Conservation (phyloP, 2,797 vertebrate species). For the Esox lucius region DNA sequence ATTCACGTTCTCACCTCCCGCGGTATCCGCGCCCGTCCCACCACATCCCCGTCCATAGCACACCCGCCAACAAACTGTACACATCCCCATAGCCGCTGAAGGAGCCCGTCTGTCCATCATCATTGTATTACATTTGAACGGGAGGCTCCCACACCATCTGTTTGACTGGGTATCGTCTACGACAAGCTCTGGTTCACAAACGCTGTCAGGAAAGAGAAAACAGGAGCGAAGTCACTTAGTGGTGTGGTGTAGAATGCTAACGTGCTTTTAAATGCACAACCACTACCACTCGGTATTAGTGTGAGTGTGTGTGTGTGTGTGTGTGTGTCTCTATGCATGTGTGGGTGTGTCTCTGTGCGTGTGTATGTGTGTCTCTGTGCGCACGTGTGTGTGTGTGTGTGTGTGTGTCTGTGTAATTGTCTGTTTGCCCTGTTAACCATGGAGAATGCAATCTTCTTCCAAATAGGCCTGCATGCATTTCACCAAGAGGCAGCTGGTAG, state of each 20-base stretch:
- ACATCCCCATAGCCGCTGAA: neutral
- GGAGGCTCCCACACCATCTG: neutral
- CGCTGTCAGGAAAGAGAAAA: neutral
- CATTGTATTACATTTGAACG: neutral
- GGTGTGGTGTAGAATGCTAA: neutral
- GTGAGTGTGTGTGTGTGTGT: too few species aligned
- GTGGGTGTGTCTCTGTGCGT: too few species aligned
- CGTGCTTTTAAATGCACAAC: too few species aligned
- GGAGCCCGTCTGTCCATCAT: neutral
- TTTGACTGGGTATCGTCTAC: neutral
- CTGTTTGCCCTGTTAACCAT: too few species aligned
- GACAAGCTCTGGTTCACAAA: neutral
- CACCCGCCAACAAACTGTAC: neutral
- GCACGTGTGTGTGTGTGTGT: too few species aligned
- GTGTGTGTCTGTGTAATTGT: too few species aligned
- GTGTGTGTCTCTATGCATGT: too few species aligned
- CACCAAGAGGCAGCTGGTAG: neutral
- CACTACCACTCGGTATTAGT: too few species aligned
- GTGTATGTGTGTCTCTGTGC: too few species aligned
- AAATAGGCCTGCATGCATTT: neutral
- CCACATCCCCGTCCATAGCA: neutral
- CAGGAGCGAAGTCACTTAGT: neutral
- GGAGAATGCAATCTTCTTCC: too few species aligned
- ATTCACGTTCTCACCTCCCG: conserved; percentile 23
- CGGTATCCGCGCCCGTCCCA: neutral